Percentiles rank a stretch among this genome's conserved stretches.
phyloP scores from a whole-genome alignment of 2,113 vertebrate species.

The Psephotus haematonotus region DNA sequence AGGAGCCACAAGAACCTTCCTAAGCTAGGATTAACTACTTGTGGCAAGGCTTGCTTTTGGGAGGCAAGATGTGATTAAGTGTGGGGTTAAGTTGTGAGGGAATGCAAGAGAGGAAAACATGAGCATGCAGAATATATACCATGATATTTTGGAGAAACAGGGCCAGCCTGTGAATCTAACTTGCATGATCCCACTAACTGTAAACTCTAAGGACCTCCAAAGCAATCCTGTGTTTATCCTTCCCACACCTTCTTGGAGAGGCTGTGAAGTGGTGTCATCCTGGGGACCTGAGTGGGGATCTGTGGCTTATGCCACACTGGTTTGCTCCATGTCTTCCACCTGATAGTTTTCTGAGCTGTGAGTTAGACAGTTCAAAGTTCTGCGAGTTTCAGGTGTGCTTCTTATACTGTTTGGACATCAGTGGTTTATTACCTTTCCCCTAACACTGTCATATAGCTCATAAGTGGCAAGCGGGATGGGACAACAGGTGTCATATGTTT shows the following conservation, averaged over 20 bases:
- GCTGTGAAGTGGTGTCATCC: not conserved
- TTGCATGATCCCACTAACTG: not conserved
- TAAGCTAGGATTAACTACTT: not conserved
- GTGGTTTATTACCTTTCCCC: not conserved
- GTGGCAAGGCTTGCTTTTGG: not conserved
- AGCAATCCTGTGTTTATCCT: not conserved
- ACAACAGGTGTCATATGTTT: not conserved
- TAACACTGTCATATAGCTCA: not conserved
- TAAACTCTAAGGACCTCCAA: not conserved
- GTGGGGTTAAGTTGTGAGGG: not conserved
- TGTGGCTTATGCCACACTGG: not conserved
- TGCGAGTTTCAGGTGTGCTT: not conserved
- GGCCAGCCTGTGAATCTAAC: too few species aligned
- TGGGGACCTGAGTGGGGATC: not conserved
- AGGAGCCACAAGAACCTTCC: not conserved
- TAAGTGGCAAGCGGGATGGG: not conserved
- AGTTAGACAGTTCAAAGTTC: not conserved
- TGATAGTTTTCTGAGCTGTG: not conserved
- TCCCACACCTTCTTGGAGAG: not conserved
- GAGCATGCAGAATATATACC: not conserved
- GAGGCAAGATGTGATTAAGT: not conserved
- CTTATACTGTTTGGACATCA: not conserved
- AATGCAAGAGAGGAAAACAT: not conserved
- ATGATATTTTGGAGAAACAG: not conserved
- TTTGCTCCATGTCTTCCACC: not conserved